phyloP scores from a whole-genome alignment of 1,140 invertebrate species.

The Anastrepha obliqua region DNA sequence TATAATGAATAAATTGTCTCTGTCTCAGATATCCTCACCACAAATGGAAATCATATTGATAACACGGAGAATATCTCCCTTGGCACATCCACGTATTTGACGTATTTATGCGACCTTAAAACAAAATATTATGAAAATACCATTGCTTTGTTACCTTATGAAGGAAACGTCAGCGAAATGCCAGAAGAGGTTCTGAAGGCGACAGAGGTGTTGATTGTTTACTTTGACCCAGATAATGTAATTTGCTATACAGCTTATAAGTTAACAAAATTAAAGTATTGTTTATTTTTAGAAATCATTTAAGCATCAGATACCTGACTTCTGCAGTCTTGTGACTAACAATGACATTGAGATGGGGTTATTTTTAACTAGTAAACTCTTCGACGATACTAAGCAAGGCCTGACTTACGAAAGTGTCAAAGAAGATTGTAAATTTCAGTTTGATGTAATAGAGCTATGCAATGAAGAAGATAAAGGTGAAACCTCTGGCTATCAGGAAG shows the following conservation, averaged over 20 bases:
- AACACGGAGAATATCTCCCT: not conserved
- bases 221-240: slow-evolving; percentile 52
- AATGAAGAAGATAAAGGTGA: slow-evolving; percentile 13
- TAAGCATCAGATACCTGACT: not conserved
- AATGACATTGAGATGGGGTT: slow-evolving; percentile 21
- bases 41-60: not conserved
- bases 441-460: slow-evolving; percentile 40
- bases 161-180: not conserved
- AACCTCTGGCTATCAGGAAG: not conserved
- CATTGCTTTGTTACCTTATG: slow-evolving; percentile 33
- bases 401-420: not conserved
- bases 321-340: not conserved
- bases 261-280: not conserved
- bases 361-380: slow-evolving; percentile 35
- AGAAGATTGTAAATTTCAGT: slow-evolving; percentile 21
- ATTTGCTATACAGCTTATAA: not conserved
- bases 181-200: not conserved
- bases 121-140: slow-evolving; percentile 55
- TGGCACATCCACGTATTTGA: not conserved
- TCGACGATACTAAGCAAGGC: not conserved
- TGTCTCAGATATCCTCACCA: not conserved
- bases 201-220: slow-evolving; percentile 8
- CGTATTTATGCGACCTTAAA: slow-evolving; percentile 43
- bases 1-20: not conserved
- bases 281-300: slow-evolving; percentile 35